Evolutionary conservation across 2,113 vertebrate genomes (phyloP).

Genomic region (Cryptotis parvus): DNA sequence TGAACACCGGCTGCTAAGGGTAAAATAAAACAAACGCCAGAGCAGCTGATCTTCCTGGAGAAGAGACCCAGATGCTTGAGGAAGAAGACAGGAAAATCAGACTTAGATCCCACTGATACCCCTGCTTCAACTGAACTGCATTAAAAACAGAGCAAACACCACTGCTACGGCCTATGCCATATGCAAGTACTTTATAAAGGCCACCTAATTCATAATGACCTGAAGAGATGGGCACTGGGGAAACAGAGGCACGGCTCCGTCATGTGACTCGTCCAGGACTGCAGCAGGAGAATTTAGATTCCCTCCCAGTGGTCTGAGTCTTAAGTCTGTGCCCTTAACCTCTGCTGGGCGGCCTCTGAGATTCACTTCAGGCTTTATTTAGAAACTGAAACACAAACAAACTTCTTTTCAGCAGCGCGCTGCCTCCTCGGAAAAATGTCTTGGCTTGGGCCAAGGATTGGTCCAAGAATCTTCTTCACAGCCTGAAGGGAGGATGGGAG

Average conservation of each 20-base stretch:
- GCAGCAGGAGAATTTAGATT: not conserved
- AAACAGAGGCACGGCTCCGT: not conserved
- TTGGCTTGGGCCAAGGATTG: not conserved
- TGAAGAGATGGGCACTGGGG: not conserved
- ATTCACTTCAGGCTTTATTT: constrained; percentile 28
- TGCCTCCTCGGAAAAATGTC: not conserved
- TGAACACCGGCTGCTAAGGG: not conserved
- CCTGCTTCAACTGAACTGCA: no score
- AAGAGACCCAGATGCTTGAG: not conserved
- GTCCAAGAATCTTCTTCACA: no score
- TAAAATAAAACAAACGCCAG: no score
- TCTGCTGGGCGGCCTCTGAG: not conserved
- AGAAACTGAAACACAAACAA: constrained; percentile 4
- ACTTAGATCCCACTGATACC: no score
- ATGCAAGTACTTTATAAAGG: not conserved
- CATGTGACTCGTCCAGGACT: not conserved
- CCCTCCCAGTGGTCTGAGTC: not conserved
- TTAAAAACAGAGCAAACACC: not conserved
- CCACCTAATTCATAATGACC: not conserved
- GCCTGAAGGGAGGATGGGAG: not conserved
- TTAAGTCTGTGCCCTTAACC: not conserved
- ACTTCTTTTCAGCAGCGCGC: not conserved
- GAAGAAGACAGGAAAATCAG: not conserved
- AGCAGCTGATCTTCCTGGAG: not conserved
- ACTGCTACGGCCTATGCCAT: not conserved